Percentiles rank a stretch among this genome's conserved stretches.
These are phyloP conservation scores for Aphodius granarius DNA, from an alignment of 2,888 invertebrate species.

Conservation along the genomic window DNA sequence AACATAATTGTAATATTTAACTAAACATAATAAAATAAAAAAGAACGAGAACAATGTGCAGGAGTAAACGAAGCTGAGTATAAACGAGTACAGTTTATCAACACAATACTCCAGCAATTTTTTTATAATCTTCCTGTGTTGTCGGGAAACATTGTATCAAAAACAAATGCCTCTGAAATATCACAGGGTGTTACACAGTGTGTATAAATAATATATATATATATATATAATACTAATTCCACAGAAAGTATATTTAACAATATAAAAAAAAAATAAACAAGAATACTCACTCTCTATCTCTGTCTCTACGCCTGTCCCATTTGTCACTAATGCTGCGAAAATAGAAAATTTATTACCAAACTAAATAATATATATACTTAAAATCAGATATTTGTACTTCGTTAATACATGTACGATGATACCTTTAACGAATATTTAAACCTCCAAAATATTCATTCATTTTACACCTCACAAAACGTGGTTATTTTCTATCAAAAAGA, in stretches of 20 bases:
- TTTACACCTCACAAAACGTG: constrained; percentile 7
- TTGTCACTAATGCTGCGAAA: constrained; percentile 48
- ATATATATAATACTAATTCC: neutral
- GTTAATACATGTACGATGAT: constrained; percentile 36
- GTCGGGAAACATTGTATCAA: neutral
- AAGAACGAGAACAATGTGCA: neutral
- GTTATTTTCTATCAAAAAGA: neutral
- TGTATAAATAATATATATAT: neutral
- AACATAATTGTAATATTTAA: too few species aligned
- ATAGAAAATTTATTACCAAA: constrained; percentile 43
- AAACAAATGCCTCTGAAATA: constrained; percentile 9
- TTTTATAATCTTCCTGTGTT: constrained; percentile 9
- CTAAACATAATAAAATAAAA: constrained; percentile 3
- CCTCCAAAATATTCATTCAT: constrained; percentile 12
- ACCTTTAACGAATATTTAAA: constrained; percentile 40
- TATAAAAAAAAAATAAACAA: neutral
- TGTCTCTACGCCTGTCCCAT: constrained; percentile 53
- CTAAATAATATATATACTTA: neutral
- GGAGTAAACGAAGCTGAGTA: constrained; percentile 11
- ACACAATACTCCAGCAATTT: constrained; percentile 9
- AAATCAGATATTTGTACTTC: neutral
- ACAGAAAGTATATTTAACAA: neutral
- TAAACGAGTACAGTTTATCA: constrained; percentile 4
- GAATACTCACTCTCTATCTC: constrained; percentile 61
- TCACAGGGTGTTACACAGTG: neutral